Conservation (phyloP, 2,797 vertebrate genomes). For the Channa striata region DNA sequence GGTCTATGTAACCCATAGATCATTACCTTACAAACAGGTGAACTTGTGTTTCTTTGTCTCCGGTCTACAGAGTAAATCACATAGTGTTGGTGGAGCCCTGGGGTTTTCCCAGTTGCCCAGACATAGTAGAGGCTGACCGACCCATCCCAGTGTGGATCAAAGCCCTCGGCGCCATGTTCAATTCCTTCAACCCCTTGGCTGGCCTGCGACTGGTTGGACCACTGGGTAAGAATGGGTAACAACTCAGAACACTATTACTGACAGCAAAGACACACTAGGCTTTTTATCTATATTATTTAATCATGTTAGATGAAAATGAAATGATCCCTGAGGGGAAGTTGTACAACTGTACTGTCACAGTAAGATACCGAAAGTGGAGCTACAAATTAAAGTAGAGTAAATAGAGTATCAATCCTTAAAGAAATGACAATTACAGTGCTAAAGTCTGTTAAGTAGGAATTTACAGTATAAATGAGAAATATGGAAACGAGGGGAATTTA, state of each 20-base stretch:
- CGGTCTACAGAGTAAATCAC: conserved; percentile 88
- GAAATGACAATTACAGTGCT: background rate
- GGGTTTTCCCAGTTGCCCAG: conserved; percentile 92
- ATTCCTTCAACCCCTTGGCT: conserved; percentile 94
- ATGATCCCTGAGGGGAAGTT: background rate
- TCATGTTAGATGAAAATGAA: background rate
- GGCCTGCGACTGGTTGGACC: conserved; percentile 94
- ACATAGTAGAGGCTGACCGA: conserved; percentile 86
- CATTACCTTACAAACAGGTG: too few relatives aligned
- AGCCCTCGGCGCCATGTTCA: conserved; percentile 91
- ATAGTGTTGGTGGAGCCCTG: conserved; percentile 96
- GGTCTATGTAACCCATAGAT: background rate
- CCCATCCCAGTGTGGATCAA: conserved; percentile 96
- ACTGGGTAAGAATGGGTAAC: conserved; percentile 86
- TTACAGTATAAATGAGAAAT: background rate
- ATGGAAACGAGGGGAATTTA: background rate
- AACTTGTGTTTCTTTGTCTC: background rate
- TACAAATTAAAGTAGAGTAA: background rate
- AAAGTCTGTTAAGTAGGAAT: background rate
- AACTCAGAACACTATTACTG: background rate
- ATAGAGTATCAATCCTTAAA: background rate
- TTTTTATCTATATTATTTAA: conserved; percentile 2
- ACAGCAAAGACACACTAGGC: background rate
- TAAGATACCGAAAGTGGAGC: background rate
- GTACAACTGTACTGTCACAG: background rate